Evolutionary conservation across 2,888 invertebrate species (phyloP).

Genomic region (Hoplodrina blanda): DNA sequence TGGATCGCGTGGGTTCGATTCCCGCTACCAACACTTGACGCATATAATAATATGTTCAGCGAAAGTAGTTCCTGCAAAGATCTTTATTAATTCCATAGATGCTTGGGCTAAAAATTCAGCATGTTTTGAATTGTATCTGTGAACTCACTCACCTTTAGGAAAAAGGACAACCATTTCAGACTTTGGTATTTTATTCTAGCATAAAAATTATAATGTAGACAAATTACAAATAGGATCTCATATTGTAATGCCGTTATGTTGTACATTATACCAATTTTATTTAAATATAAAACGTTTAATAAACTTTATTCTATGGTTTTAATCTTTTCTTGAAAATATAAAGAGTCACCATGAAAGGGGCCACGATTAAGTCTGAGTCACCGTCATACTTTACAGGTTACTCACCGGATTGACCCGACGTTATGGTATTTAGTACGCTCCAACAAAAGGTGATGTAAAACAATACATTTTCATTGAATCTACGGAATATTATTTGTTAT

Average conservation of each 20-base stretch:
- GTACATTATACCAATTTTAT: conserved; percentile 26
- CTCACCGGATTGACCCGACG: not conserved
- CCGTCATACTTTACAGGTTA: too few species aligned
- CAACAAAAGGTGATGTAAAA: not conserved
- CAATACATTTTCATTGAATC: too few species aligned
- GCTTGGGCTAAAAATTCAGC: not conserved
- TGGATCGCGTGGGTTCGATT: not conserved
- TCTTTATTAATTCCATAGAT: not conserved
- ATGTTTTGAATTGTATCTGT: not conserved
- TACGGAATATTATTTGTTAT: too few species aligned
- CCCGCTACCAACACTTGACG: not conserved
- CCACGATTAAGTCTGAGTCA: too few species aligned
- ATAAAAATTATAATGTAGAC: not conserved
- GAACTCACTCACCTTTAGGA: too few species aligned
- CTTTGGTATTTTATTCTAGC: not conserved
- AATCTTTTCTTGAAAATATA: not conserved
- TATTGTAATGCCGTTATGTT: conserved; percentile 19
- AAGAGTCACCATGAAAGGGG: not conserved
- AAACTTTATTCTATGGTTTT: conserved; percentile 19
- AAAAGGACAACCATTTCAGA: not conserved
- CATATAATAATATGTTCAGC: not conserved
- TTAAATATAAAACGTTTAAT: conserved; percentile 29
- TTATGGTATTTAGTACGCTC: not conserved
- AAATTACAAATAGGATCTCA: conserved; percentile 35
- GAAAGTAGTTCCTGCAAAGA: too few species aligned